Evolutionary conservation across 2,797 vertebrate species (phyloP).

Genomic region (Dicrostonyx torquatus): DNA sequence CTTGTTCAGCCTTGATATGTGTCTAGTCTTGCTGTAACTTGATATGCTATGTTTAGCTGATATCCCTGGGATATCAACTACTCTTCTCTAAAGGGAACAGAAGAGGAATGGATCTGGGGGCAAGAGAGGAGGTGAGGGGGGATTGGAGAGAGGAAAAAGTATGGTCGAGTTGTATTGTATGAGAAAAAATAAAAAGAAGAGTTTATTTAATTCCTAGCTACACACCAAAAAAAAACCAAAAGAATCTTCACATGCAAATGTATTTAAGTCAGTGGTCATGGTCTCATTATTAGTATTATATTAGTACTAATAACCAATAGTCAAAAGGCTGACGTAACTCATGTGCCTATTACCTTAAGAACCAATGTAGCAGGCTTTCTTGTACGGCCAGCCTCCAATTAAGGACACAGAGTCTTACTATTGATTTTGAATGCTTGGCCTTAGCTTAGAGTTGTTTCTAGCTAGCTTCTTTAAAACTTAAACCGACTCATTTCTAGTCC

Average conservation of each 20-base stretch:
- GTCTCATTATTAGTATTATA: neutral
- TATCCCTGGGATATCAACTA: neutral
- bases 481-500: neutral
- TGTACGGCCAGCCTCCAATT: neutral
- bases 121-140: neutral
- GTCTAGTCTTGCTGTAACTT: neutral
- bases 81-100: neutral
- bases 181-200: neutral
- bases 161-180: neutral
- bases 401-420: neutral
- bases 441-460: neutral
- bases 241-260: neutral
- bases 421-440: neutral
- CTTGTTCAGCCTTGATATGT: neutral
- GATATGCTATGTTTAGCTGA: neutral
- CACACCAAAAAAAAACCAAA: neutral
- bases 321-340: neutral
- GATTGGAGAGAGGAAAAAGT: neutral
- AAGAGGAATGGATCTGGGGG: neutral
- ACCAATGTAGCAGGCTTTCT: neutral
- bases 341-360: neutral
- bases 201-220: neutral
- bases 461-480: neutral
- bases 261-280: neutral
- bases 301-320: too few relatives aligned